Evolutionary conservation across 2,888 invertebrate species (phyloP), one percentile per base, ranked within the genome.

Genomic region (Melangyna quadrimaculata): DNA sequence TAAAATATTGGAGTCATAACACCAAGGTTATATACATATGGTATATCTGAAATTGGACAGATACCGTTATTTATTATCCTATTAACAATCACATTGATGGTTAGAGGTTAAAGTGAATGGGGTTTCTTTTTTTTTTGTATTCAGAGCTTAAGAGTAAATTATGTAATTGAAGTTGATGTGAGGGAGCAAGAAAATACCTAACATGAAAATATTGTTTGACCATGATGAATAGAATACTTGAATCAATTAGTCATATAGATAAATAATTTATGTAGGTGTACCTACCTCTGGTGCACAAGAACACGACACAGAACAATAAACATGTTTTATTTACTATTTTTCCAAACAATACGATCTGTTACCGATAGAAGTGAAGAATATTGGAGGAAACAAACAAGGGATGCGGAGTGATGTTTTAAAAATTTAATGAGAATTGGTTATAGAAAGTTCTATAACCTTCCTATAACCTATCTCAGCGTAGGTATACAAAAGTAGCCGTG

Each of bases 1-100:
- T 71, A 51, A 77, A 67, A 65, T 81, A 77, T 81, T 75, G 51
- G 24, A 45, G 29, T 78, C 53, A 78, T 73, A 73, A 78, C 73
- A 29, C 48, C 9, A 27, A 78, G 29, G 45, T 65, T 65, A 61
- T 65, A 61, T 61, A 55, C 78, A 70, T 69, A 48, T 70, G 69
- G 48, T 67, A 51, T 35, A 69, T 51, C 37, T 24, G 24, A 40
- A 53, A 55, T 71, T 65, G 53, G 79, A 74, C 74, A 75, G 63
- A 67, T 79, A 61, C 51, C 70, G 65, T 79, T 45, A 84, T 84
- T 84, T 84, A 84, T 84, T 65, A 70, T 53, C 70, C 35, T 74
- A 74, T 78, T 74, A 70, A 74, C 70, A 78, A 63, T 65, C 43
- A 14, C 10, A 51, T 61, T 72, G 72, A 71, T 53, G 27, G 43